These are phyloP conservation scores for Eptesicus fuscus DNA, from an alignment of 2,113 vertebrate species.

Conservation along the genomic window DNA sequence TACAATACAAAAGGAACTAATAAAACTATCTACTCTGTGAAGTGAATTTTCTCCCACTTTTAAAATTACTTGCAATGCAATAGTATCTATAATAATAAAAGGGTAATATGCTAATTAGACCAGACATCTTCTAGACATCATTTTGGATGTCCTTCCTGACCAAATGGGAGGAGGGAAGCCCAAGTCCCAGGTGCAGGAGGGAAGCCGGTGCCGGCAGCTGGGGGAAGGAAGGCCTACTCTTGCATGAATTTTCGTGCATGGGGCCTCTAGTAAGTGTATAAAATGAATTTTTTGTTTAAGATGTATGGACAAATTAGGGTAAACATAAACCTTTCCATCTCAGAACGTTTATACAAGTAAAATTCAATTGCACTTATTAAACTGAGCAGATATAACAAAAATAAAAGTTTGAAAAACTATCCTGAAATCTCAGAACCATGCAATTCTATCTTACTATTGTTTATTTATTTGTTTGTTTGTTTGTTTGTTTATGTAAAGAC, in stretches of 20 bases:
- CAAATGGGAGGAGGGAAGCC: too few species aligned
- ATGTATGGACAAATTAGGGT: not conserved
- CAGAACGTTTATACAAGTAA: conserved; percentile 1
- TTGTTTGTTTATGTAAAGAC: not conserved
- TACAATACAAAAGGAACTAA: not conserved
- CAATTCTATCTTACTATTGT: not conserved
- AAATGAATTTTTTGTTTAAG: not conserved
- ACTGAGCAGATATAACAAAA: conserved; percentile 18
- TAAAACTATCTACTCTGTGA: not conserved
- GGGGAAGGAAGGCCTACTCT: too few species aligned
- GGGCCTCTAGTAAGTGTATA: not conserved
- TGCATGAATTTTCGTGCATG: too few species aligned
- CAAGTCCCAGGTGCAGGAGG: too few species aligned
- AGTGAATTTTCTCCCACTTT: not conserved
- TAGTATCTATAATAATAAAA: not conserved
- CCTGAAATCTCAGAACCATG: not conserved
- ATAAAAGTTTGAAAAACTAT: not conserved
- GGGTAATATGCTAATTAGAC: too few species aligned
- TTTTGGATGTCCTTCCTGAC: too few species aligned
- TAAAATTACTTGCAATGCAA: not conserved
- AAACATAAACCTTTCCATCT: not conserved
- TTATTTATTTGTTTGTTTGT: not conserved
- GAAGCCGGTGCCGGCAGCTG: too few species aligned
- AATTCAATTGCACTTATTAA: conserved; percentile 19
- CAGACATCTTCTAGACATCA: too few species aligned